phyloP scores from a whole-genome alignment of 2,888 invertebrate genomes.

The Ochropleura leucogaster region DNA sequence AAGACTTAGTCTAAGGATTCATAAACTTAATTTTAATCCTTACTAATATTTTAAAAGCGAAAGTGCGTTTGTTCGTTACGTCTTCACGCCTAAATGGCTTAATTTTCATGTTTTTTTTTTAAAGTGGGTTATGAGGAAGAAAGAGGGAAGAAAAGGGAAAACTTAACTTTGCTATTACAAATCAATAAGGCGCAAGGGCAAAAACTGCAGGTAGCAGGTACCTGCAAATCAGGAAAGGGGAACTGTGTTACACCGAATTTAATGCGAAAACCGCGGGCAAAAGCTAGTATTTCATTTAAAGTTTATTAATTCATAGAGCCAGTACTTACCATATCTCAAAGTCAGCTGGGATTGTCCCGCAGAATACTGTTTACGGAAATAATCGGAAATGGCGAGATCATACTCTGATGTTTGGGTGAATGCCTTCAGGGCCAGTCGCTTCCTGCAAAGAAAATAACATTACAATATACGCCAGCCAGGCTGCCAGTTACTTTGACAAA shows the following conservation, averaged over 20 bases:
- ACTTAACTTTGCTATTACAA: too few relatives aligned
- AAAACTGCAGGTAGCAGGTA: too few relatives aligned
- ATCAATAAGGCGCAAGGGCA: too few relatives aligned
- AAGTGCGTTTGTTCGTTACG: too few relatives aligned
- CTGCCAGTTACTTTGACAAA: not conserved
- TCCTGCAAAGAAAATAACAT: slow-evolving; percentile 86
- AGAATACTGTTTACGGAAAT: slow-evolving; percentile 97
- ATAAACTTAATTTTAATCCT: not conserved
- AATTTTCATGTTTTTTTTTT: too few relatives aligned
- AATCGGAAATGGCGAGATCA: slow-evolving; percentile 98
- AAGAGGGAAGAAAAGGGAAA: too few relatives aligned
- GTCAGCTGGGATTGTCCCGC: slow-evolving; percentile 94
- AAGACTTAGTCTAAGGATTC: not conserved
- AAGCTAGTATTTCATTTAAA: not conserved
- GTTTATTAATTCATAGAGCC: not conserved
- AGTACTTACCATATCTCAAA: slow-evolving; percentile 94
- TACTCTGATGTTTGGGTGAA: slow-evolving; percentile 99
- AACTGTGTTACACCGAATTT: too few relatives aligned
- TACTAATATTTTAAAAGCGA: too few relatives aligned
- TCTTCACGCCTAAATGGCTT: too few relatives aligned
- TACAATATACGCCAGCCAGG: not conserved
- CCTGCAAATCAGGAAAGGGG: too few relatives aligned
- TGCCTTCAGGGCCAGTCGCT: slow-evolving; percentile 96
- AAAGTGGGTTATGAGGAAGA: too few relatives aligned
- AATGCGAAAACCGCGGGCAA: too few relatives aligned